These are phyloP conservation scores for Euphonia xanthogaster DNA, from an alignment of 2,797 vertebrate genomes.

Conservation along the genomic window DNA sequence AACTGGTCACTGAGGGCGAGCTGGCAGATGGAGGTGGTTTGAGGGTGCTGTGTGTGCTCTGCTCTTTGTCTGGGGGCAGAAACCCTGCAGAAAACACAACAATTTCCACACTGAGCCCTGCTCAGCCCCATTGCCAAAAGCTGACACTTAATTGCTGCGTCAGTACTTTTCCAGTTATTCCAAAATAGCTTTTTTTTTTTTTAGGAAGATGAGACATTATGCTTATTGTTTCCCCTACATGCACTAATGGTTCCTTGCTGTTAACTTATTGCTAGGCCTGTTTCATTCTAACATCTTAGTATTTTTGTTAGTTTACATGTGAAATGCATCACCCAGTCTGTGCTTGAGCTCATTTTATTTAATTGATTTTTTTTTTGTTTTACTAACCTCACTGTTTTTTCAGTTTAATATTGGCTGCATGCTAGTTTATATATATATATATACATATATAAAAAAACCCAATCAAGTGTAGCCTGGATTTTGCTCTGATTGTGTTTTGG, in stretches of 20 bases:
- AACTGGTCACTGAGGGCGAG: not conserved
- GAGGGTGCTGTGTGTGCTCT: not conserved
- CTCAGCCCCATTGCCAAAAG: not conserved
- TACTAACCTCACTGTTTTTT: conserved; percentile 86
- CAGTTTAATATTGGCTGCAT: conserved; percentile 90
- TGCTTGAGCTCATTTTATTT: conserved; percentile 91
- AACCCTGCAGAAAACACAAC: not conserved
- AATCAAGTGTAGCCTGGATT: conserved; percentile 88
- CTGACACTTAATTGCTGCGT: conserved; percentile 73
- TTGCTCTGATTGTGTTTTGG: conserved; percentile 89
- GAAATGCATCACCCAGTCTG: conserved; percentile 89
- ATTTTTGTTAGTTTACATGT: conserved; percentile 86
- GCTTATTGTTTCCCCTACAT: conserved; percentile 86
- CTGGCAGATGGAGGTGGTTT: not conserved
- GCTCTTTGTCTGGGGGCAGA: not conserved
- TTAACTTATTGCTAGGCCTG: conserved; percentile 89
- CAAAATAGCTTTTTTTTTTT: conserved; percentile 2
- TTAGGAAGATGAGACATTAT: conserved; percentile 87
- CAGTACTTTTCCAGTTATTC: conserved; percentile 24
- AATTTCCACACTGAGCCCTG: not conserved
- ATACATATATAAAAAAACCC: conserved; percentile 74
- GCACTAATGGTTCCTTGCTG: conserved; percentile 90
- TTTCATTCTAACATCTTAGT: conserved; percentile 85
- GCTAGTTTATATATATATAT: conserved; percentile 84
- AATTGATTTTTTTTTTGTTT: conserved; percentile 82